Evolutionary conservation across 2,113 vertebrate genomes (phyloP).

Genomic region (Riparia riparia): DNA sequence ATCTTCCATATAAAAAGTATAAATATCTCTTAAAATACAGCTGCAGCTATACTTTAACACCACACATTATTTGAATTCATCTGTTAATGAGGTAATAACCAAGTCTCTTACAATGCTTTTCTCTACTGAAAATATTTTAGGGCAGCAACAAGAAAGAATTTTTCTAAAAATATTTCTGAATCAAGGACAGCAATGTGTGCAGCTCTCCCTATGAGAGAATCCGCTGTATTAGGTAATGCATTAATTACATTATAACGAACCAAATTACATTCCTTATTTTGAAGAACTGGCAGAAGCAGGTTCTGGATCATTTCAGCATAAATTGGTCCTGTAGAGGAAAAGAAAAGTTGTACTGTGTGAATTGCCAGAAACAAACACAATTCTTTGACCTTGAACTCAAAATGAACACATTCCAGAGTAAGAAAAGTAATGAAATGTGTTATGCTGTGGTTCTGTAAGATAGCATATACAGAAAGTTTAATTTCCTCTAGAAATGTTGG

Average conservation of each 20-base stretch:
- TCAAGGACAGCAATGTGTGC: slow-evolving; percentile 99
- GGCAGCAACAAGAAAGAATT: slow-evolving; percentile 97
- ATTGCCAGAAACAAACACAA: neutral
- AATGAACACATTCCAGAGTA: neutral
- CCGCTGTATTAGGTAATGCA: slow-evolving; percentile 96
- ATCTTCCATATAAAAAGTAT: slow-evolving; percentile 87
- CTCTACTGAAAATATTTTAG: slow-evolving; percentile 97
- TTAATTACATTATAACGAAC: slow-evolving; percentile 97
- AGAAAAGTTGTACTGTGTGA: slow-evolving; percentile 21
- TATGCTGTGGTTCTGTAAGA: neutral
- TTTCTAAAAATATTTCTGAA: slow-evolving; percentile 99
- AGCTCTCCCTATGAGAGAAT: slow-evolving; percentile 96
- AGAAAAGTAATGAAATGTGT: neutral
- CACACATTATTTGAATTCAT: slow-evolving; percentile 80
- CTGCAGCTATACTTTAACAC: slow-evolving; percentile 81
- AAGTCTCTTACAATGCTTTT: slow-evolving; percentile 70
- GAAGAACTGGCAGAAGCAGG: slow-evolving; percentile 92
- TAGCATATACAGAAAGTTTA: neutral
- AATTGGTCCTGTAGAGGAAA: slow-evolving; percentile 85
- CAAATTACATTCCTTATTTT: slow-evolving; percentile 95
- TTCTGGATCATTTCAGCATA: slow-evolving; percentile 99
- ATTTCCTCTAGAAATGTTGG: neutral
- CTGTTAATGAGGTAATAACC: slow-evolving; percentile 92
- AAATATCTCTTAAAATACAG: slow-evolving; percentile 87
- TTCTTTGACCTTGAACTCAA: neutral